Conservation (phyloP, 1,140 invertebrate genomes). For the Papilio xuthus region DNA sequence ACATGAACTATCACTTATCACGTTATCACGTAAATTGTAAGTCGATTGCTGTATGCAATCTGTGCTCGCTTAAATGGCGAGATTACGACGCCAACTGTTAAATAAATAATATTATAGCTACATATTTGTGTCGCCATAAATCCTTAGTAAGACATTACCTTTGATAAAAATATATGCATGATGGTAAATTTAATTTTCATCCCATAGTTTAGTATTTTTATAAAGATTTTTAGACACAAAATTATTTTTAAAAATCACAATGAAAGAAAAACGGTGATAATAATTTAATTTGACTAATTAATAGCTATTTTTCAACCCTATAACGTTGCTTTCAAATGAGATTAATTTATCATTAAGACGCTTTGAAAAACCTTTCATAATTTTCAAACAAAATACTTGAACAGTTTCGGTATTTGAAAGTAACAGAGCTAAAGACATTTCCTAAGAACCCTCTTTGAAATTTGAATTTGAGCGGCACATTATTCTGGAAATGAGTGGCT, state of each 20-base stretch:
- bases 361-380: slow-evolving; percentile 41
- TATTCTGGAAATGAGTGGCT: slow-evolving; percentile 74
- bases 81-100: slow-evolving; percentile 14
- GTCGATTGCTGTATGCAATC: slow-evolving; percentile 23
- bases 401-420: slow-evolving; percentile 55
- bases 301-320: slow-evolving; percentile 10
- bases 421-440: slow-evolving; percentile 62
- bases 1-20: background rate
- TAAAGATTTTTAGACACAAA: background rate
- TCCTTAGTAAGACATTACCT: background rate
- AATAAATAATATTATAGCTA: slow-evolving; percentile 4
- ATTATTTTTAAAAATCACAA: background rate
- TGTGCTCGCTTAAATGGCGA: background rate
- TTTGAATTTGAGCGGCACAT: slow-evolving; percentile 76
- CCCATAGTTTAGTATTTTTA: background rate
- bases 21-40: background rate
- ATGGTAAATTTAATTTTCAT: background rate
- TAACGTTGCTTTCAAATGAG: slow-evolving; percentile 16
- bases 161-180: background rate
- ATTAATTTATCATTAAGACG: slow-evolving; percentile 24
- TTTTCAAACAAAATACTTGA: slow-evolving; percentile 50
- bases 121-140: background rate
- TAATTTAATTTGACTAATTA: slow-evolving; percentile 20
- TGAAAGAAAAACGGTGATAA: background rate
- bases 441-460: slow-evolving; percentile 64